Evolutionary conservation across 2,113 vertebrate genomes (phyloP).

Genomic region (Halichoeres trimaculatus): DNA sequence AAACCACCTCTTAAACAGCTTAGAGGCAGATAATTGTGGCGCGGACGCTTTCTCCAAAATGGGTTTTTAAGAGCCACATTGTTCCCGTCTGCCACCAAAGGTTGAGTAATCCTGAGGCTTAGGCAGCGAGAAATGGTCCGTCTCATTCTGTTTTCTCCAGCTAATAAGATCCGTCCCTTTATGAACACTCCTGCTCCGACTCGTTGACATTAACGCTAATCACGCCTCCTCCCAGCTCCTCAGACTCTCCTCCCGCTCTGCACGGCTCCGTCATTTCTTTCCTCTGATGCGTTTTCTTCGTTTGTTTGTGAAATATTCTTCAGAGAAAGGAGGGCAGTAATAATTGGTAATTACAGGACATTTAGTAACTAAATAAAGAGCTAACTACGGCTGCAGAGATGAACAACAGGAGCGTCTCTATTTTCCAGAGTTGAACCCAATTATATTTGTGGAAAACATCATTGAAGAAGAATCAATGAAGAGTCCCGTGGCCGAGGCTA

Average conservation of each 20-base stretch:
- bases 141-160: conserved; percentile 61
- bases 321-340: conserved; percentile 8
- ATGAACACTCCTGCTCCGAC: conserved; percentile 65
- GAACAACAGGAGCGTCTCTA: conserved; percentile 37
- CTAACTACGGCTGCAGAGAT: conserved; percentile 21
- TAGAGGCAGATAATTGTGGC: conserved; percentile 68
- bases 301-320: conserved; percentile 11
- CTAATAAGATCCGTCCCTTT: conserved; percentile 73
- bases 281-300: neutral
- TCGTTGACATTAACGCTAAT: conserved; percentile 68
- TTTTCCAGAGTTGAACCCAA: conserved; percentile 40
- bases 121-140: conserved; percentile 62
- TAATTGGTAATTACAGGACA: conserved; percentile 22
- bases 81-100: conserved; percentile 70
- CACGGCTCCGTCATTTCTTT: neutral
- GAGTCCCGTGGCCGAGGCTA: conserved; percentile 53
- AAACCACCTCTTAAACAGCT: conserved; percentile 77
- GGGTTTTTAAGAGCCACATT: conserved; percentile 72
- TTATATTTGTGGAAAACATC: conserved; percentile 64
- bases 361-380: conserved; percentile 27
- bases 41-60: conserved; percentile 63
- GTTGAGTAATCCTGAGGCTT: conserved; percentile 72
- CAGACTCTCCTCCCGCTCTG: too few relatives aligned
- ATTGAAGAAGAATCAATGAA: conserved; percentile 69
- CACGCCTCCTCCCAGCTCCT: conserved; percentile 59